Evolutionary conservation across 2,888 invertebrate genomes (phyloP).

Genomic region (Halocaridina rubra): DNA sequence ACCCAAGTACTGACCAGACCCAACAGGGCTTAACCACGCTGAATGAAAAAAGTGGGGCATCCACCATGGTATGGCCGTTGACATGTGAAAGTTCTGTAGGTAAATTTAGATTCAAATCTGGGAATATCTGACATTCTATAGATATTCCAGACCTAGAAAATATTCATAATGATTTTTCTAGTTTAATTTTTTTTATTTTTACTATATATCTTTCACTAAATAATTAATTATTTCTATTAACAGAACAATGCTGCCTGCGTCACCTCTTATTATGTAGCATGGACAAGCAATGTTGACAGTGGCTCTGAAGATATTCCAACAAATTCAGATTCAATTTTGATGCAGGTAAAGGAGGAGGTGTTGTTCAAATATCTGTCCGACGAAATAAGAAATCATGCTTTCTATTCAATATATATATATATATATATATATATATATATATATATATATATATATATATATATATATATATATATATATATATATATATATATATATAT

Average conservation of each 20-base stretch:
- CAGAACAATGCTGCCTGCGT: slow-evolving; percentile 16
- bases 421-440: neutral
- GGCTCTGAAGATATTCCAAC: neutral
- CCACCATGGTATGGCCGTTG: too few relatives aligned
- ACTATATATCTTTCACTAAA: neutral
- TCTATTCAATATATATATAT: neutral
- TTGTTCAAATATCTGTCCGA: slow-evolving; percentile 1
- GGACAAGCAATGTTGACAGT: neutral
- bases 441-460: neutral
- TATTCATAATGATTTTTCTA: neutral
- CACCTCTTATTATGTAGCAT: slow-evolving; percentile 2
- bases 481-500: too few relatives aligned
- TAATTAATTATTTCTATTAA: neutral
- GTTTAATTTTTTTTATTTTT: neutral
- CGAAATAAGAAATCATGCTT: neutral
- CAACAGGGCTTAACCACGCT: neutral
- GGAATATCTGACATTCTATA: too few relatives aligned
- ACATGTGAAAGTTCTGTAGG: too few relatives aligned
- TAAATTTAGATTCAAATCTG: too few relatives aligned
- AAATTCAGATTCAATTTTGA: neutral
- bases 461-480: neutral
- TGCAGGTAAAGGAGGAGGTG: too few relatives aligned
- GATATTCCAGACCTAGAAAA: neutral
- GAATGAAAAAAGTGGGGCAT: neutral
- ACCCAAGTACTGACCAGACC: too few relatives aligned